phyloP scores from a whole-genome alignment of 2,888 invertebrate species.

The Pseudococcus longispinus region DNA sequence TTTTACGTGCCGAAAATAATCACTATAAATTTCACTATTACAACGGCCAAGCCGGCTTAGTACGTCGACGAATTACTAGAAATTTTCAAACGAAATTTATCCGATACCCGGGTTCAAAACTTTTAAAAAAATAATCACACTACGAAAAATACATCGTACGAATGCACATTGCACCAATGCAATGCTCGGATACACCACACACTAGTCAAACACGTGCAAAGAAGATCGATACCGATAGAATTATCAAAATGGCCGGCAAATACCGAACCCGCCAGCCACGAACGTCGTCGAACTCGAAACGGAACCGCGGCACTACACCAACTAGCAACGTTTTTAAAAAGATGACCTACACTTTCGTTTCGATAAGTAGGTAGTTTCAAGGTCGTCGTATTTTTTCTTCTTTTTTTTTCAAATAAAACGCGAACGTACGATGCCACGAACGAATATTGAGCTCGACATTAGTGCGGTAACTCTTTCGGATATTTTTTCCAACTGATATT shows the following conservation, averaged over 20 bases:
- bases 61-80: not conserved
- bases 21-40: not conserved
- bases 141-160: not conserved
- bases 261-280: not conserved
- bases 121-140: not conserved
- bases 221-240: conserved; percentile 8
- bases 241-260: conserved; percentile 40
- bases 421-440: not conserved
- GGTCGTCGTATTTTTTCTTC: not conserved
- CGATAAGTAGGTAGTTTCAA: conserved; percentile 35
- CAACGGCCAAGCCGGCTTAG: not conserved
- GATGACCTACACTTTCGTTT: conserved; percentile 35
- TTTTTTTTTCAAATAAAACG: not conserved
- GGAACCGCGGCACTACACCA: conserved; percentile 35
- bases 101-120: not conserved
- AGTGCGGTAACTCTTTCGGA: not conserved
- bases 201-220: conserved; percentile 28
- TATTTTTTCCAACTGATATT: not conserved
- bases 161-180: conserved; percentile 38
- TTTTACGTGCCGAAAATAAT: not conserved
- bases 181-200: conserved; percentile 13
- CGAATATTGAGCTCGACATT: not conserved
- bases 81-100: not conserved
- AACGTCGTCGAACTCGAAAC: not conserved
- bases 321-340: conserved; percentile 6